Base-by-base conservation (phyloP, 92 coral and sea anemone species). In the Pocillopora meandrina region DNA sequence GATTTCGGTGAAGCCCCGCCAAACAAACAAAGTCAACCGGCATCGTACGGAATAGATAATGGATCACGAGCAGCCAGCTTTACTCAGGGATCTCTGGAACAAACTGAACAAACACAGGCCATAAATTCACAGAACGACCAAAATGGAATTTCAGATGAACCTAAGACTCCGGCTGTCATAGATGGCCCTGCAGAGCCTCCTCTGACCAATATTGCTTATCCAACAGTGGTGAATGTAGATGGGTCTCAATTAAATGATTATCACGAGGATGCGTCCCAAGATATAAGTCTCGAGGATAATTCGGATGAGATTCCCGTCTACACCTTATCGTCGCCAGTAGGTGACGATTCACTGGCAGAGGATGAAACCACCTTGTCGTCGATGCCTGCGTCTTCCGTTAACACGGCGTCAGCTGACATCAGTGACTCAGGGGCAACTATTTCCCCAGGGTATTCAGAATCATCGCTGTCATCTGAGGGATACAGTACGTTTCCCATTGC, bases 261-360 rank as follows among this genome's bases (percentile, higher is more conserved):
- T 11, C 75, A 36, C 3, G 67, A 21, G 1, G 33, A 19, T 11
- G 9, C 69, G 15, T 71, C 85, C 11, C 77, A 42, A 60, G 78
- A 81, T 47, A 34, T 19, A 18, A n/a, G 47, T 60, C 9, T 77
- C 49, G 75, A 13, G 11, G 85, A 71, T 71, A 77, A 34, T 12
- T 16, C 77, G 11, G 85, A 81, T 14, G 77, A 61, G 35, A 81
- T 81, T 34, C 85, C 85, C 9, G 85, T 81, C 9, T 81, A 59
- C 56, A 81, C 77, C 16, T 72, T 81, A 59, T 81, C 78, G 64
- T 58, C 66, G 17, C 85, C 77, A 34, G 12, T 64, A 56, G 23
- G 42, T 12, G 67, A 69, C 36, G 84, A 81, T 18, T 69, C 77
- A n/a, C 36, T 81, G 59, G 57, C 57, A 35, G 23, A 11, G 16